Base-by-base conservation (phyloP, 2,113 vertebrate species). In the Nothocercus nigrocapillus region DNA sequence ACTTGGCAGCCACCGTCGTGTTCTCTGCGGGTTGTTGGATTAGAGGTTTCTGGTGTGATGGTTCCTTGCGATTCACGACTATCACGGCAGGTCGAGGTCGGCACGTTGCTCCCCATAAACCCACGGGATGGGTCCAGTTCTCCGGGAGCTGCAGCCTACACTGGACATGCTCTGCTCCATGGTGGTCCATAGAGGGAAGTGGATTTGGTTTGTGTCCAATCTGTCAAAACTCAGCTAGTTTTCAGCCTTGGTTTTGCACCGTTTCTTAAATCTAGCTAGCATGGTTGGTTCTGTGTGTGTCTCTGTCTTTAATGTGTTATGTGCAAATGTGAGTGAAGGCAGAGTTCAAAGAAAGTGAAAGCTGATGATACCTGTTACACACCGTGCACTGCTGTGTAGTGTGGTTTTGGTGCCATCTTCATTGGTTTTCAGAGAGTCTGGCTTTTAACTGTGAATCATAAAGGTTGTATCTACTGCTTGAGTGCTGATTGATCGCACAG, bases 321-420 rank as follows among this genome's bases (percentile, higher is more conserved):
- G 54, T 80, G 7, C 67, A 24, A 28, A 36, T 32, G 70, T 66
- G 85, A 66, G 51, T 64, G 59, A 53, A 89, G 64, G 56, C 59
- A 2, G 40, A 56, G 64, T 38, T 96, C 78, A 59, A 87, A 85
- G 88, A 95, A 96, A 94, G 51, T 22, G 88, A 95, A 96, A 97
- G 83, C 51, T 44, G 79, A 24, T 1, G 1, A 44, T 90, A 64
- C 58, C 18, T 72, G 68, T 16, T 16, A 58, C 77, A 7, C 22
- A 17, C 5, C 0, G 6, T 17, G 36, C 25, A 2, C 34, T 34
- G 3, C 7, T 13, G 19, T 17, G 28, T 59, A 7, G 62, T 62
- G 92, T 15, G 86, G 74, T 73, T 88, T 75, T 62, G 53, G 42
- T 82, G 20, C 11, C 0, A 1, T 49, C 19, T 3, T 59, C 40